Evolutionary conservation across 2,113 vertebrate species (phyloP).

Genomic region (Hemiscyllium ocellatum): DNA sequence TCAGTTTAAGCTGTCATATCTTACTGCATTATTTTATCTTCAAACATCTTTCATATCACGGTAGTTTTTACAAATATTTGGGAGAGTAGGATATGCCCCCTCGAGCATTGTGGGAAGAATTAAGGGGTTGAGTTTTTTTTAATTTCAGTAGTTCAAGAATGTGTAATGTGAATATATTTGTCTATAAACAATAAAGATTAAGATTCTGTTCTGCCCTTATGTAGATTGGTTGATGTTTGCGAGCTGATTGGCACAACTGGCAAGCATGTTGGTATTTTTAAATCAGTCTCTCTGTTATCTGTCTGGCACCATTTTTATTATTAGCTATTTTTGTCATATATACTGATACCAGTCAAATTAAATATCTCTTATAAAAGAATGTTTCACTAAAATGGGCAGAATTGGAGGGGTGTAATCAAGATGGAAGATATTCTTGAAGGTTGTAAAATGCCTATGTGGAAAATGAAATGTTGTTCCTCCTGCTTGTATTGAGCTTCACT

Average conservation of each 20-base stretch:
- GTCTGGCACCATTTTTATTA: conserved; percentile 6
- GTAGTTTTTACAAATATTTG: neutral
- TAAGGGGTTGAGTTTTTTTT: neutral
- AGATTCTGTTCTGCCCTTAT: neutral
- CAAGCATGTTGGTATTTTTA: neutral
- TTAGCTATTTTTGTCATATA: neutral
- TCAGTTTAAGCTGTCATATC: neutral
- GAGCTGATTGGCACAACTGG: neutral
- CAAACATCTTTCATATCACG: conserved; percentile 13
- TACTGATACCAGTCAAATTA: neutral
- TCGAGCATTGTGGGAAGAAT: neutral
- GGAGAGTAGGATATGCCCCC: neutral
- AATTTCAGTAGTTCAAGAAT: neutral
- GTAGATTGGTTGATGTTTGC: neutral
- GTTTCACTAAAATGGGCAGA: neutral
- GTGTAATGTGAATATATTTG: neutral
- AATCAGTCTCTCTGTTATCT: neutral
- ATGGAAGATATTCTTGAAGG: too few species aligned
- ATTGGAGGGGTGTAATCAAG: too few species aligned
- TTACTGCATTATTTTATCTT: neutral
- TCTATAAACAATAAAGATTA: neutral
- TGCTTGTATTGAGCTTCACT: too few species aligned
- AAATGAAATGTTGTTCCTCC: too few species aligned
- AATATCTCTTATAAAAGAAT: neutral
- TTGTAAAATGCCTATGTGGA: too few species aligned